A percentile compares a stretch with the other conserved stretches of the same genome.
phyloP scores from a whole-genome alignment of 2,888 invertebrate genomes.

The Ernsta delagoae region DNA sequence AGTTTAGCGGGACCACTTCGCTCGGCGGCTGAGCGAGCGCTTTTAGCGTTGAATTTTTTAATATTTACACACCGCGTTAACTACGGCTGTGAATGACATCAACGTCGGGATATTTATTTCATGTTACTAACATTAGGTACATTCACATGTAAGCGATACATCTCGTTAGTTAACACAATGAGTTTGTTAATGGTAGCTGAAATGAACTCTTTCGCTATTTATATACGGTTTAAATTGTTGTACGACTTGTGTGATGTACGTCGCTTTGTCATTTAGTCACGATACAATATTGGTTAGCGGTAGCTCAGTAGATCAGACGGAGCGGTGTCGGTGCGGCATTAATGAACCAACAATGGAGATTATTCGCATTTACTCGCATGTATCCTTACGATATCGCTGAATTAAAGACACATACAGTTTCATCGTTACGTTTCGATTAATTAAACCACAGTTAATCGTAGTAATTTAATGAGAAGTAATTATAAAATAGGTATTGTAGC shows the following conservation, averaged over 20 bases:
- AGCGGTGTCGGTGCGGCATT: background rate
- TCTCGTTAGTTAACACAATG: background rate
- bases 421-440: background rate
- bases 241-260: too few species aligned
- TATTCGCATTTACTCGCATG: constrained; percentile 1
- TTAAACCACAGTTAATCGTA: too few species aligned
- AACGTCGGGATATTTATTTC: constrained; percentile 13
- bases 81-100: constrained; percentile 17
- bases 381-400: constrained; percentile 9
- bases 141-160: background rate
- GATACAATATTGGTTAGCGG: constrained; percentile 19
- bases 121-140: constrained; percentile 2
- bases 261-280: background rate
- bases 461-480: too few species aligned
- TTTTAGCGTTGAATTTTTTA: constrained; percentile 26
- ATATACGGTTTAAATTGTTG: background rate
- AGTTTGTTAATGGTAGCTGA: background rate
- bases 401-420: background rate
- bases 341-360: constrained; percentile 23
- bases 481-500: too few species aligned
- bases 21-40: constrained; percentile 19
- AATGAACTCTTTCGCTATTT: background rate
- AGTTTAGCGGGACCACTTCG: constrained; percentile 24
- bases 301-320: background rate
- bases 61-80: background rate